Percentiles rank a stretch among this genome's conserved stretches.
phyloP scores from a whole-genome alignment of 2,888 invertebrate species.

The Augochlorella aurata region DNA sequence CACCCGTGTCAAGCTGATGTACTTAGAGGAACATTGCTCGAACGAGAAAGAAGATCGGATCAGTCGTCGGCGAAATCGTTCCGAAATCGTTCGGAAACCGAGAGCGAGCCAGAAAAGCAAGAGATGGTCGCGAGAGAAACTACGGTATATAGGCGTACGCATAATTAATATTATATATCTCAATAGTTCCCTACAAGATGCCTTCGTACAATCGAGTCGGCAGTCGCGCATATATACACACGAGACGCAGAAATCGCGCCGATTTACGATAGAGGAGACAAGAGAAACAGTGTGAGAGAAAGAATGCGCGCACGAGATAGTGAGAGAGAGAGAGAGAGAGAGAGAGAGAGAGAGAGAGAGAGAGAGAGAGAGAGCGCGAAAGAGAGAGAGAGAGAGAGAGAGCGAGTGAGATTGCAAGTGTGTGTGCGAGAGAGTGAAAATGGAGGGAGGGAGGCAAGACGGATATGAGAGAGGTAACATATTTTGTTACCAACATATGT shows the following conservation, averaged over 20 bases:
- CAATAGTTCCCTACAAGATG: constrained; percentile 68
- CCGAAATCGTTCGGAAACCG: constrained; percentile 59
- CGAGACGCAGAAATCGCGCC: constrained; percentile 35
- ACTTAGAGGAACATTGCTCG: neutral
- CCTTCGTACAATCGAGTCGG: constrained; percentile 75
- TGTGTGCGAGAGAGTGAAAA: neutral
- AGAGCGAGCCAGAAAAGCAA: constrained; percentile 2
- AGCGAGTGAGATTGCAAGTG: neutral
- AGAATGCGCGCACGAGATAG: constrained; percentile 3
- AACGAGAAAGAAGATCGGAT: neutral
- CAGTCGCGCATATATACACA: constrained; percentile 59
- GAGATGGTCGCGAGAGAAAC: constrained; percentile 39
- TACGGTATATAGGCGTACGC: constrained; percentile 52
- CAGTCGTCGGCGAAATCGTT: constrained; percentile 54
- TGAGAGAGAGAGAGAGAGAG: constrained; percentile 10
- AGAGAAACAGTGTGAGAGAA: neutral
- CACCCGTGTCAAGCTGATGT: neutral
- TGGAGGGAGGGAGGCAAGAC: neutral
- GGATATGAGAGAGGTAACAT: constrained; percentile 37
- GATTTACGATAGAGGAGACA: constrained; percentile 30
- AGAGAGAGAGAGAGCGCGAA: constrained; percentile 12
- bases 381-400: neutral
- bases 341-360: neutral
- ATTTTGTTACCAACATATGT: constrained; percentile 43
- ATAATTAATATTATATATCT: constrained; percentile 57